A percentile compares a stretch with the other conserved stretches of the same genome.
phyloP scores from a whole-genome alignment of 1,140 invertebrate genomes.

The Zaprionus lachaisei region DNA sequence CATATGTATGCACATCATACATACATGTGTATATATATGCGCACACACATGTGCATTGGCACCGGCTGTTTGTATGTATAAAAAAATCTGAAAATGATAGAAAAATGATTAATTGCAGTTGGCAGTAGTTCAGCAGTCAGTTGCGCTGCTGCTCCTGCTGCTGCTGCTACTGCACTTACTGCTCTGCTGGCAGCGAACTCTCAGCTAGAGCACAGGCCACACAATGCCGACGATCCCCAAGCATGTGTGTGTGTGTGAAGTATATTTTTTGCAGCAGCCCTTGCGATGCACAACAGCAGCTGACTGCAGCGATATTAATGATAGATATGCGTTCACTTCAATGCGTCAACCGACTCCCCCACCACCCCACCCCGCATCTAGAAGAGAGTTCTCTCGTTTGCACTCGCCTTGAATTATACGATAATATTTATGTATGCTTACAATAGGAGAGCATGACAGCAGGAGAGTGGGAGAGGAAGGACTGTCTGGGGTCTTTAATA shows the following conservation, averaged over 20 bases:
- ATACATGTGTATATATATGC: background rate
- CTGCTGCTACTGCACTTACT: conserved; percentile 23
- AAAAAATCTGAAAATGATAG: conserved; percentile 83
- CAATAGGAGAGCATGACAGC: conserved; percentile 3
- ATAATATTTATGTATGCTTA: conserved; percentile 58
- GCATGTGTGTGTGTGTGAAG: conserved; percentile 29
- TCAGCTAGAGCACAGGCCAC: conserved; percentile 42
- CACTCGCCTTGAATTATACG: conserved; percentile 55
- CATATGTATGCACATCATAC: background rate
- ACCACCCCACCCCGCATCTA: background rate
- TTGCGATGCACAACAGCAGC: conserved; percentile 73
- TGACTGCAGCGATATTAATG: conserved; percentile 82
- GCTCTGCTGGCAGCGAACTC: conserved; percentile 40
- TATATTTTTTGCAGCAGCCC: conserved; percentile 36
- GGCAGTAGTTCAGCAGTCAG: conserved; percentile 82
- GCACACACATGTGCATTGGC: conserved; percentile 1
- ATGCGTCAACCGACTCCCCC: conserved; percentile 46
- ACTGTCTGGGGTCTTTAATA: background rate
- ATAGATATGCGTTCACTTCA: conserved; percentile 80
- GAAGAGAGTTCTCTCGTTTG: background rate
- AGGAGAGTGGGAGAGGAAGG: background rate
- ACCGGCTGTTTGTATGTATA: conserved; percentile 43
- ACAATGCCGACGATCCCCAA: conserved; percentile 47
- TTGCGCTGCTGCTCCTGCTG: conserved; percentile 17
- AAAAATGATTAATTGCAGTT: conserved; percentile 84